Conservation (phyloP, 64 coral and sea anemone species). For the Pocillopora verrucosa region DNA sequence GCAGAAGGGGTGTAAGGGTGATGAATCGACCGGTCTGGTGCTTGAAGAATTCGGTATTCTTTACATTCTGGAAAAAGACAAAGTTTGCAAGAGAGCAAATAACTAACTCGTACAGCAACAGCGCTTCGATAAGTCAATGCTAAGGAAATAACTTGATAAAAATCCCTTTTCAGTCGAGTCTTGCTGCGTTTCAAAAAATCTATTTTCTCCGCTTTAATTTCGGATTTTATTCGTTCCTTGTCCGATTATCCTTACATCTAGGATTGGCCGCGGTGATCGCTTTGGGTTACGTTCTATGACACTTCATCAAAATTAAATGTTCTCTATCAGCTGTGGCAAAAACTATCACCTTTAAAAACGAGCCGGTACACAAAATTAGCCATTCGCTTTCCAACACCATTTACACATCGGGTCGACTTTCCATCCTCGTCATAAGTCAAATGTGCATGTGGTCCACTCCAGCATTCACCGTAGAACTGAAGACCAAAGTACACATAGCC, state of each 20-base stretch:
- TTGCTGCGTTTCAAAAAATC: no score
- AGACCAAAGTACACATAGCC: constrained; percentile 62
- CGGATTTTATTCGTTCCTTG: no score
- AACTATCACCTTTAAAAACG: neutral
- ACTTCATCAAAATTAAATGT: no score
- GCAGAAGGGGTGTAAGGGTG: neutral
- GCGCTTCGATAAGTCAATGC: no score
- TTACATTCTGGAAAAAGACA: neutral
- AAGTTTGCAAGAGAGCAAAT: neutral
- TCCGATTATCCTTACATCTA: no score
- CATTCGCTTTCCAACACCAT: constrained; percentile 25
- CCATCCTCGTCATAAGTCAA: constrained; percentile 55
- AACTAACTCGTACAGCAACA: no score
- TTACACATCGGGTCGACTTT: constrained; percentile 10
- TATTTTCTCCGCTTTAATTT: no score
- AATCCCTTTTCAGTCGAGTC: no score
- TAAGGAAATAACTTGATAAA: no score
- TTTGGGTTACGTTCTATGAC: no score
- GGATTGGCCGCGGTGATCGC: no score
- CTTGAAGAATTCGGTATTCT: constrained; percentile 25
- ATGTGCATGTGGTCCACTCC: constrained; percentile 54
- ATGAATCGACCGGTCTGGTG: constrained; percentile 11
- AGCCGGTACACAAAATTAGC: constrained; percentile 52
- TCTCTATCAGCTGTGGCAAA: neutral
- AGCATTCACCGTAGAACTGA: constrained; percentile 81